Evolutionary conservation across 2,797 vertebrate species (phyloP), one percentile per base, ranked within the genome.

Genomic region (Sibirionetta formosa): DNA sequence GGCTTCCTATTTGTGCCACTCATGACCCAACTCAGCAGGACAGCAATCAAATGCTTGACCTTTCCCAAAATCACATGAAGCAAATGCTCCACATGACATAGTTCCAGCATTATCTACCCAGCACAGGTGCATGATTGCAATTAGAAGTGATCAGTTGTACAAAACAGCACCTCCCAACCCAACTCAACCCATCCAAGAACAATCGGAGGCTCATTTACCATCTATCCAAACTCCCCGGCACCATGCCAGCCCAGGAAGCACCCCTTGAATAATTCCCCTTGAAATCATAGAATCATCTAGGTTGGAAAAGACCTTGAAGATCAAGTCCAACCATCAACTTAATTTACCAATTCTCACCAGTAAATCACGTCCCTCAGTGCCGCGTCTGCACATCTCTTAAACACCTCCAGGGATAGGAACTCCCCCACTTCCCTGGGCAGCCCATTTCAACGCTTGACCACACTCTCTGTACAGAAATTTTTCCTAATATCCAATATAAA

Each of bases 101-200:
- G 42, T 69, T 91, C 71, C 64, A 63, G 89, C 88, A 82, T 86
- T 96, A 93, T 86, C 81, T 88, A 91, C 71, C 82, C 80, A 60
- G 83, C 95, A 93, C 96, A 96, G 94, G 96, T 94, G 94, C 94
- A 95, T 0, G 40, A 91, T 90, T 82, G 82, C 94, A 96, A 96
- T 96, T 96, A 95, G 94, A 96, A 92, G 76, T 93, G 57, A 84
- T 64, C 0, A 0, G 63, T 81, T 27, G 13, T 26, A 90, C 58
- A 58, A 88, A 94, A 88, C 91, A 94, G 80, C 73, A 88, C 77
- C 73, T 97, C 94, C 94, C 88, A 86, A 81, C 70, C 54, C 63
- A 86, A 48, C 69, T 79, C 58, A 56, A 48, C 33, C 77, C 56
- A 44, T 82, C 70, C 63, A 70, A 65, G 77, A 82, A 14, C 60